Evolutionary conservation across 2,113 vertebrate species (phyloP), one percentile per base, ranked within the genome.

Genomic region (Ammodytes marinus): DNA sequence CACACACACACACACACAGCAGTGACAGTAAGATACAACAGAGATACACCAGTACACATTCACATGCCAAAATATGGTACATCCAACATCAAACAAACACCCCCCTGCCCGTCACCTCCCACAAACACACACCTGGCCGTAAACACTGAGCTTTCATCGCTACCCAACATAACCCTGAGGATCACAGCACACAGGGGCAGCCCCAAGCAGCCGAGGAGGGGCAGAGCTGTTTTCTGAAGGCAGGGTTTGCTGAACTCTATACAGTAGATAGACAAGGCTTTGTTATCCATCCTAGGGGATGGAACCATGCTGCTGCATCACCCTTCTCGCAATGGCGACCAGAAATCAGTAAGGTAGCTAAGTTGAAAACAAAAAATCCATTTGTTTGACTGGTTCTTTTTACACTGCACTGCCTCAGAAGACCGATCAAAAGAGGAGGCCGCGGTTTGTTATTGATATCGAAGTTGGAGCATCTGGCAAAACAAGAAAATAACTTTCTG

Each of bases 211-310:
- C 67, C 0, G 6, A 52, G 27, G 42, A 5, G 50, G 63, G 17
- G 19, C 42, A 47, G 67, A 81, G 77, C 37, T 6, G 43, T 73
- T 83, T 57, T 83, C 52, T 12, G 35, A 58, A 27, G 70, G 70
- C 49, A 14, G 59, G 27, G 39, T 76, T 71, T 47, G 73, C 43
- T 66, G 43, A 63, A 70, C 77, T 70, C 55, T 13, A 9, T 5
- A 27, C 27, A 27, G 27, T 27, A 46, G 85, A 85, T 69, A 58
- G 64, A 83, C 54, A 27, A 39, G 54, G 77, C 75, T 89, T 84
- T 84, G 80, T 84, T 85, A 89, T 81, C 69, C 72, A 66, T 78
- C 66, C 68, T 69, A n/a, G 64, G 72, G 69, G 79, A 84, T 45
- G 49, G 49, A 77, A 50, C 69, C 37, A 5, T 60, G 69, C 12